These are phyloP conservation scores for Protula sp. DNA, from an alignment of 2,888 invertebrate species.

Conservation along the genomic window DNA sequence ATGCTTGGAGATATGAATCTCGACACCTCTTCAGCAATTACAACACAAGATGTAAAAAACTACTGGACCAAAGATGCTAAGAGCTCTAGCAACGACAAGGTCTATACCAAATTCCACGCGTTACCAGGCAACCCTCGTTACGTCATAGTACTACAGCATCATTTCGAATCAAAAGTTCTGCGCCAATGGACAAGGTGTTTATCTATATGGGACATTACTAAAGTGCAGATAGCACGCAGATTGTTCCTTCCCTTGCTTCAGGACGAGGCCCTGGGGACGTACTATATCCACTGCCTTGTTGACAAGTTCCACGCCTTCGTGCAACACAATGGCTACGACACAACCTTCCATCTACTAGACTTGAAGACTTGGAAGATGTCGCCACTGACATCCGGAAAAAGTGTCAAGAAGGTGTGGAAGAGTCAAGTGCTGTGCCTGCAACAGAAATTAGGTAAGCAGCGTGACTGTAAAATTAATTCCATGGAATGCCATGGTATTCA, in stretches of 20 bases:
- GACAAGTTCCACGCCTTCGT: background rate
- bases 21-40: slow-evolving; percentile 3
- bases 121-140: background rate
- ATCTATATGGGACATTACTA: slow-evolving; percentile 15
- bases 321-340: background rate
- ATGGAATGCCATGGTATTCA: too few relatives aligned
- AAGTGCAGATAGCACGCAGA: slow-evolving; percentile 14
- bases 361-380: background rate
- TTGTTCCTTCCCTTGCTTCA: slow-evolving; percentile 8
- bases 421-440: too few relatives aligned
- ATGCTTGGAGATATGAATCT: background rate
- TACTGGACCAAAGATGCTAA: slow-evolving; percentile 15
- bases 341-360: background rate
- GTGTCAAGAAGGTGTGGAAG: background rate
- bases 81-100: background rate
- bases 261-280: background rate
- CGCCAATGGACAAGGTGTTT: slow-evolving; percentile 3
- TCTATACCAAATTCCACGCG: background rate
- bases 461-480: too few relatives aligned
- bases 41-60: slow-evolving; percentile 10
- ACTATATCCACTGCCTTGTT: slow-evolving; percentile 4
- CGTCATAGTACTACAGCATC: slow-evolving; percentile 10
- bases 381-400: background rate
- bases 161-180: background rate
- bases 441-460: too few relatives aligned